Conservation (phyloP, 1,140 invertebrate genomes). For the Cherax destructor region DNA sequence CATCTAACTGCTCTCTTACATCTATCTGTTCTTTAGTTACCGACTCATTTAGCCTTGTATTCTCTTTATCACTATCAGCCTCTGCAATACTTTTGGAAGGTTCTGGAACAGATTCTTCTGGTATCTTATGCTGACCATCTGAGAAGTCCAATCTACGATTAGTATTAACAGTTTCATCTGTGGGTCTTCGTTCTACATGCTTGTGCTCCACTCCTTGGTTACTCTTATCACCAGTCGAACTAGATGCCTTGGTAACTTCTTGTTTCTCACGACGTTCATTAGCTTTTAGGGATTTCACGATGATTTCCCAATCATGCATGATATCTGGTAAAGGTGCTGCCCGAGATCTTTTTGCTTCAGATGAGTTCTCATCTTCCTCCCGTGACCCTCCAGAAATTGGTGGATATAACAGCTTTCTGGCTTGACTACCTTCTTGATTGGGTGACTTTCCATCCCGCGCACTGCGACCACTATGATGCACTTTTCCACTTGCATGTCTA, state of each 20-base stretch:
- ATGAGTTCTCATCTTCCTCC: constrained; percentile 38
- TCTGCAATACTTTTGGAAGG: constrained; percentile 33
- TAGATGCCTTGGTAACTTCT: constrained; percentile 29
- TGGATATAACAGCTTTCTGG: constrained; percentile 15
- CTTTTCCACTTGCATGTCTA: constrained; percentile 49
- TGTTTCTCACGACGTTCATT: constrained; percentile 57
- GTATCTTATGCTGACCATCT: constrained; percentile 4
- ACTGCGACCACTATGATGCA: constrained; percentile 23
- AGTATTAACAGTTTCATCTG: constrained; percentile 24
- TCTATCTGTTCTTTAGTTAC: neutral
- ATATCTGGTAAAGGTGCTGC: constrained; percentile 44
- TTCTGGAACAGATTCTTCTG: neutral
- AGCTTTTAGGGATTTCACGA: constrained; percentile 56
- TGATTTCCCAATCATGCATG: constrained; percentile 65
- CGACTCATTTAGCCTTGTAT: constrained; percentile 34
- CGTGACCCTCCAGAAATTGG: constrained; percentile 1
- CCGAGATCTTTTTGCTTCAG: constrained; percentile 37
- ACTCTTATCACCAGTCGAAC: constrained; percentile 19
- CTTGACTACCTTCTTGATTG: constrained; percentile 30
- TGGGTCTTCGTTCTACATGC: constrained; percentile 1
- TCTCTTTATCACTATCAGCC: constrained; percentile 53
- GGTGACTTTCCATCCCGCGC: constrained; percentile 30
- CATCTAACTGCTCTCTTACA: neutral
- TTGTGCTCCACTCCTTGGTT: neutral
- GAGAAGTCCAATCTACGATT: constrained; percentile 45